These are phyloP conservation scores for Florisuga fusca DNA, from an alignment of 2,797 vertebrate genomes.

Conservation along the genomic window DNA sequence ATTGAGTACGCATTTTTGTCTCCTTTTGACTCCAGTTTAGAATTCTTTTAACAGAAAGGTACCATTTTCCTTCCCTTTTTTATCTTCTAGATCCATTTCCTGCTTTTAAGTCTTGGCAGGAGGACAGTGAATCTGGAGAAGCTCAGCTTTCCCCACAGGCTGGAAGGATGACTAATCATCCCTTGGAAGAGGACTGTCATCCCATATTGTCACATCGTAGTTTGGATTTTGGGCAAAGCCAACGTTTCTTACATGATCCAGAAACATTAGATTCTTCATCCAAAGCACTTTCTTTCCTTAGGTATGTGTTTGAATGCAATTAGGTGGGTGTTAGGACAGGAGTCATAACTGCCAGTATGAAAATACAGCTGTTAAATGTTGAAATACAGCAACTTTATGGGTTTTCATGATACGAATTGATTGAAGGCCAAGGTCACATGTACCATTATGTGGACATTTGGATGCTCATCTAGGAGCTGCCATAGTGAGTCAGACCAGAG, in stretches of 20 bases:
- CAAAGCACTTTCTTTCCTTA: constrained; percentile 89
- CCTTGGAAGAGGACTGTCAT: constrained; percentile 88
- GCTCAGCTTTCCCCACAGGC: constrained; percentile 96
- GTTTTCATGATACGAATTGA: neutral
- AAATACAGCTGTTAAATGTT: neutral
- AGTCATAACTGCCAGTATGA: neutral
- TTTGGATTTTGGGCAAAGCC: constrained; percentile 94
- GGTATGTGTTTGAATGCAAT: constrained; percentile 73
- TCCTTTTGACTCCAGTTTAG: neutral
- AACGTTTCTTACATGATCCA: constrained; percentile 92
- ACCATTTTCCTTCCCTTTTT: constrained; percentile 64
- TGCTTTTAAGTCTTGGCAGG: constrained; percentile 96
- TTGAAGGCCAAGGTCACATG: neutral
- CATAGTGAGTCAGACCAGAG: neutral
- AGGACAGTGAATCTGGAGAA: constrained; percentile 93
- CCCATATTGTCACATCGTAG: constrained; percentile 90
- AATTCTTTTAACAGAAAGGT: constrained; percentile 33
- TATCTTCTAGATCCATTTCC: constrained; percentile 90
- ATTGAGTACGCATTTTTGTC: constrained; percentile 30
- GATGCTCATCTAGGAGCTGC: neutral
- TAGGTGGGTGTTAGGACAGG: neutral
- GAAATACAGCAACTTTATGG: fast-evolving
- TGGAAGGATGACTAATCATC: constrained; percentile 91
- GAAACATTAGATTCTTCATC: constrained; percentile 87
- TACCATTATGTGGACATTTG: neutral